Evolutionary conservation across 2,797 vertebrate genomes (phyloP), one percentile per base, ranked within the genome.

Genomic region (Syncerus caffer): DNA sequence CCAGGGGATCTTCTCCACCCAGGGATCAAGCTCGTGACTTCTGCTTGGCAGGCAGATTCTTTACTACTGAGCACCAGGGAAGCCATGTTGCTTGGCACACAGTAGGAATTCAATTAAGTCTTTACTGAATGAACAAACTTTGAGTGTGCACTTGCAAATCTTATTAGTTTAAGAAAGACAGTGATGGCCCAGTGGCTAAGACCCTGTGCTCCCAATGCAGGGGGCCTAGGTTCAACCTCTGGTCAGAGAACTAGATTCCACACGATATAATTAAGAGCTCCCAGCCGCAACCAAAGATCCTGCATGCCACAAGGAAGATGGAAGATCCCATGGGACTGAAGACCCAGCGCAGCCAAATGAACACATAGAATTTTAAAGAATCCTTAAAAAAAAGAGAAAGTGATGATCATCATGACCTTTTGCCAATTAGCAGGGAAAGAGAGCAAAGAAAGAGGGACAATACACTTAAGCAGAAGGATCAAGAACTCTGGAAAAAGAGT

Each of bases 101-200:
- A 31, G 3, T 1, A 53, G 74, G 88, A 78, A 53, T 42, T 90
- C 50, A 80, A 6, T 7, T 42, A 47, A 89, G 27, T 78, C 42
- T 85, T 67, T 62, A 38, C 27, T 4, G 42, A 79, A n/a, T 23
- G 58, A 93, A 92, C 64, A 51, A 2, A 89, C 9, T 88, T 78
- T 14, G 17, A 76, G 31, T 4, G 16, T 50, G 57, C 17, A 45
- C 42, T 84, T 51, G 87, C 85, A 67, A 60, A 90, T 80, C 84
- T 57, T 87, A 47, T 86, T 93, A 76, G 34, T 34, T 82, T 34
- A 92, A 85, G 80, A 83, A 86, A 86, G 31, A 15, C 25, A 86
- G 13, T 16, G 27, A 83, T 82, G 45, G 45, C 3, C 4, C 45
- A 50, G 27, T 11, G 9, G 45, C 29, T 79, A 31, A 31, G 29